These are phyloP conservation scores for Austrofundulus limnaeus DNA, from an alignment of 2,113 vertebrate genomes.

Conservation along the genomic window DNA sequence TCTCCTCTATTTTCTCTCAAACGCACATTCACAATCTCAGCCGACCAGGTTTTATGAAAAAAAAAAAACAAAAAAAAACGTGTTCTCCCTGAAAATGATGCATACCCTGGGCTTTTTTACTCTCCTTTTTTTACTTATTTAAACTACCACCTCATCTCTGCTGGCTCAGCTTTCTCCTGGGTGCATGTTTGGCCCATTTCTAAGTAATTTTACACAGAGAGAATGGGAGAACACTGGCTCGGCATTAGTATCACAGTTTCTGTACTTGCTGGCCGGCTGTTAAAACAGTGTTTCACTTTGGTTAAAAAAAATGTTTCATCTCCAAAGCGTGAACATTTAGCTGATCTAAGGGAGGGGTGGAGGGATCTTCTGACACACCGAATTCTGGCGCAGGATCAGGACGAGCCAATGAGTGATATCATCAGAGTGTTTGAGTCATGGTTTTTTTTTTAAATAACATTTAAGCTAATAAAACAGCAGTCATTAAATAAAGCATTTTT, in stretches of 20 bases:
- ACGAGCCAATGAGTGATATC: not conserved
- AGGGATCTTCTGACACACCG: constrained; percentile 1
- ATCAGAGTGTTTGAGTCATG: not conserved
- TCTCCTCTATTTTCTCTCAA: constrained; percentile 33
- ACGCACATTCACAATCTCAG: constrained; percentile 34
- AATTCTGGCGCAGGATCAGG: not conserved
- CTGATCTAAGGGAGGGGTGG: not conserved
- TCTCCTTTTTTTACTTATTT: constrained; percentile 63
- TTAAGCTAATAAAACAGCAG: not conserved
- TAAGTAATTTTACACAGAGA: constrained; percentile 60
- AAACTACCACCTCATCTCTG: constrained; percentile 64
- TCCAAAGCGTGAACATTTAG: constrained; percentile 23
- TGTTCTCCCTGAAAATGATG: constrained; percentile 63
- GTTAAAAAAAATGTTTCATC: constrained; percentile 49
- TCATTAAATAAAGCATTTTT: not conserved
- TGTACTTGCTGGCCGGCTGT: constrained; percentile 55
- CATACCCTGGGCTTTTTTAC: constrained; percentile 40
- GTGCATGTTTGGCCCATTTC: constrained; percentile 52
- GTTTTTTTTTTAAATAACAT: constrained; percentile 1
- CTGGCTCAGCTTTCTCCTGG: constrained; percentile 64
- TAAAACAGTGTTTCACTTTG: constrained; percentile 47
- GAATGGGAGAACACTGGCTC: constrained; percentile 47
- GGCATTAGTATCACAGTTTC: constrained; percentile 42
- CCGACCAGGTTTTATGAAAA: constrained; percentile 56
- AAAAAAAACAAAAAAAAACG: constrained; percentile 26